Evolutionary conservation across 23 tunicate species (phyloP), one percentile per base, ranked within the genome.

Genomic region (Ciona savignyi): DNA sequence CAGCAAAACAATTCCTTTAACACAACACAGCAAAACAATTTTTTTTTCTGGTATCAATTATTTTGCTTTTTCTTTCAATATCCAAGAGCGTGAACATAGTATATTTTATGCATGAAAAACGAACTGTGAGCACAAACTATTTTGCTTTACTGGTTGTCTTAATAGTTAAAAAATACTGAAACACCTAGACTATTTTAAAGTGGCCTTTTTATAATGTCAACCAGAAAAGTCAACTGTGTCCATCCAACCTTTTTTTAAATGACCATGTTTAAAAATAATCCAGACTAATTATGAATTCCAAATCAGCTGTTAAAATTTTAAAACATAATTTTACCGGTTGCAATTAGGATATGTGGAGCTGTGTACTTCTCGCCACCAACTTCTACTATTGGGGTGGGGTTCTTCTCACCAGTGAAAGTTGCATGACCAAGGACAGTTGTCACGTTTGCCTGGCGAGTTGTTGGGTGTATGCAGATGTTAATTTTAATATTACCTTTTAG

Each of bases 341-440:
- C 97, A 66, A 91, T 80, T 3, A 85, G 63, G 67, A 91, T 91
- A 71, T 91, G 79, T 32, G 92, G 97, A 1, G 97, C 86, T 3
- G 97, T 76, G 65, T 65, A 91, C 60, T 80, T 84, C 79, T 84
- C 84, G 11, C 80, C 93, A 63, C 48, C 86, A 0, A 80, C 97
- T 4, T 69, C 67, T 1, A 85, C 62, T 11, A 91, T 76, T 19
- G 97, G 97, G 62, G 73, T 26, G 1, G 89, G 97, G 63, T 65
- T 71, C 76, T 84, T 91, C 61, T 91, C 97, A n/a, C 97, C 97
- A 31, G 86, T 91, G 60, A 91, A 91, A 6, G 67, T 75, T n/a
- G 69, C 97, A 31, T 85, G 97, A 33, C 97, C 97, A 3, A 51
- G 23, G 2, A 91, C 76, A 11, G 70, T 71, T 2, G 49, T 56